phyloP scores from a whole-genome alignment of 2,888 invertebrate genomes.

The Mesorhabditis spiculigera region DNA sequence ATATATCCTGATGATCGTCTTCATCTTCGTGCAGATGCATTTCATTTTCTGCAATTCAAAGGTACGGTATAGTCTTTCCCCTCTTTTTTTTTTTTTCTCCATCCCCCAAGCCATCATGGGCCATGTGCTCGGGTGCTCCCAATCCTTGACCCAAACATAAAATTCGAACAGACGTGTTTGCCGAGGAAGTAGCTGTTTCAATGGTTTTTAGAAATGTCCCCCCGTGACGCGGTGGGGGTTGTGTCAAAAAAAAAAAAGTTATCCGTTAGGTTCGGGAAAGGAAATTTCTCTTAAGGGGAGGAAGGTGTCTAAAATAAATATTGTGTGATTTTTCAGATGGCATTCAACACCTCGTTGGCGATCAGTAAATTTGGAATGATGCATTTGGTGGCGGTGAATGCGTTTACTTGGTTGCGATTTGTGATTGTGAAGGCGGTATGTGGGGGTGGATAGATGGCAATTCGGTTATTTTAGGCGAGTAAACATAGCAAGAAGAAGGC shows the following conservation, averaged over 20 bases:
- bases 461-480: conserved; percentile 1
- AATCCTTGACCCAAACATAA: not conserved
- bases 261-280: too few relatives aligned
- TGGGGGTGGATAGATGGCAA: not conserved
- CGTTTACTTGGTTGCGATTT: conserved; percentile 57
- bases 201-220: conserved; percentile 5
- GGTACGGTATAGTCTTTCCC: conserved; percentile 21
- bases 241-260: not conserved
- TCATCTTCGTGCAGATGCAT: conserved; percentile 58
- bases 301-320: too few relatives aligned
- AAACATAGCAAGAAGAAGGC: not conserved
- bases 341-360: conserved; percentile 39
- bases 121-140: not conserved
- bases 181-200: not conserved
- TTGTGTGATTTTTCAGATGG: conserved; percentile 32
- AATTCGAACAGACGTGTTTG: not conserved
- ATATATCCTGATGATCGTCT: conserved; percentile 51
- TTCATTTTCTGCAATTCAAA: conserved; percentile 58
- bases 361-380: conserved; percentile 53
- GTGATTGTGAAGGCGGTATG: conserved; percentile 51
- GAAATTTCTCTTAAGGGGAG: too few relatives aligned
- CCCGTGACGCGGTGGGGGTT: too few relatives aligned
- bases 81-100: not conserved
- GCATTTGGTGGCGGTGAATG: conserved; percentile 53
- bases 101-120: not conserved